Evolutionary conservation across 2,888 invertebrate species (phyloP), one percentile per base, ranked within the genome.

Genomic region (Cantharis flavilabris): DNA sequence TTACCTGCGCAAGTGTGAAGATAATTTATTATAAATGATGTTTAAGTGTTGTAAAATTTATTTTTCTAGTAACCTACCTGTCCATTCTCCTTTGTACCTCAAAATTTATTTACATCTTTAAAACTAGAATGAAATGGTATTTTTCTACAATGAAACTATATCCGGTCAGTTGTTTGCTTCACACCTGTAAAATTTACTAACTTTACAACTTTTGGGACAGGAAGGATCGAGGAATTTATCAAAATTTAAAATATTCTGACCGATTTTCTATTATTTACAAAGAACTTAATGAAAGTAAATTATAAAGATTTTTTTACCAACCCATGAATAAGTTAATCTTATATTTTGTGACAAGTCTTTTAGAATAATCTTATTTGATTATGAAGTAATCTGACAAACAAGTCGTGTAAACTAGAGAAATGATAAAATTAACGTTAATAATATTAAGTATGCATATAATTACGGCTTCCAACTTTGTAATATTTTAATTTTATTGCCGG

Each of bases 131-230:
- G 72, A 78, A 76, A 78, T 70, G 76, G 77, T 72, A 78, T 78
- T 72, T 80, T 78, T 73, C 76, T 76, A 79, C 79, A 80, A 81
- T 81, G 80, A 82, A 82, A 80, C 78, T 81, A 79, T 81, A 81
- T 82, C 82, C 82, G 82, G 82, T 80, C 76, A 75, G 80, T 82
- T 82, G 81, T 81, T 73, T 62, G 72, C 72, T 76, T 76, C 81
- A 81, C 81, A 81, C 81, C 81, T 81, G 81, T 81, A 78, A 73
- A 77, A 70, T 73, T 49, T n/a, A 49, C 49, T n/a, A 49, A 49
- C 49, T 49, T 49, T 49, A 49, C 49, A 49, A 49, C 49, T 49
- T 49, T 49, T 49, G 49, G 49, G 49, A n/a, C 49, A n/a, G n/a
- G n/a, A 49, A 49, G 49, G 49, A 49, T 49, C 49, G n/a, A 49